Base-by-base conservation (phyloP, 2,113 vertebrate genomes). In the Rhinogobius similis region DNA sequence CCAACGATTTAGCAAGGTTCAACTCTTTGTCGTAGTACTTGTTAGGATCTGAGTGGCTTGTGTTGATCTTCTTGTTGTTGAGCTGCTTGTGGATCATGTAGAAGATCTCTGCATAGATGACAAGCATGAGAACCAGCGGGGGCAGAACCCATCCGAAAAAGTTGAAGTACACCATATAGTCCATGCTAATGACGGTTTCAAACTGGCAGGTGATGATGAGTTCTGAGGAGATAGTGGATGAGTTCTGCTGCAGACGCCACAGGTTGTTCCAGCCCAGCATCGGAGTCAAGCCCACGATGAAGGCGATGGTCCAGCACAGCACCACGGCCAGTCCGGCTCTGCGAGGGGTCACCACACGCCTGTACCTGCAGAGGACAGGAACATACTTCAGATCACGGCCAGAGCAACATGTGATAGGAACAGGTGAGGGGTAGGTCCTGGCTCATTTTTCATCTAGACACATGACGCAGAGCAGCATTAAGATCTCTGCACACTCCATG, bases 101-200 rank as follows among this genome's bases (percentile, higher is more conserved):
- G 93, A 99, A 99, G 83, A 99, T 98, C 84, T 98, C 96, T 44
- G 94, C 90, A 68, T 99, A 99, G 88, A 99, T 97, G 73, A 95
- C 74, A 62, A 98, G 85, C 96, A 99, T 99, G 76, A 98, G 90
- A 16, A 98, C 68, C 73, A 99, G 91, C 0, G 98, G 97, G 0
- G 97, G 97, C 77, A 99, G 94, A 75, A 99, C 97, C 95, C 97
- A 98, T 9, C 96, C 91, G 0, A 99, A 98, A 82, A 99, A 99
- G 89, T 99, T 99, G 85, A 99, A 99, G 87, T 99, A 99, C 27
- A 99, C 98, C 98, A 99, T 99, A 89, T 99, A 99, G 77, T 98
- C 93, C 98, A 99, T 99, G 91, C 96, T 97, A 93, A 99, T 99
- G 73, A 99, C 96, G 0, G 93, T 96, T 87, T 98, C 98, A 0